Evolutionary conservation across 2,888 invertebrate genomes (phyloP).

Genomic region (Kryphioiulus occultus): DNA sequence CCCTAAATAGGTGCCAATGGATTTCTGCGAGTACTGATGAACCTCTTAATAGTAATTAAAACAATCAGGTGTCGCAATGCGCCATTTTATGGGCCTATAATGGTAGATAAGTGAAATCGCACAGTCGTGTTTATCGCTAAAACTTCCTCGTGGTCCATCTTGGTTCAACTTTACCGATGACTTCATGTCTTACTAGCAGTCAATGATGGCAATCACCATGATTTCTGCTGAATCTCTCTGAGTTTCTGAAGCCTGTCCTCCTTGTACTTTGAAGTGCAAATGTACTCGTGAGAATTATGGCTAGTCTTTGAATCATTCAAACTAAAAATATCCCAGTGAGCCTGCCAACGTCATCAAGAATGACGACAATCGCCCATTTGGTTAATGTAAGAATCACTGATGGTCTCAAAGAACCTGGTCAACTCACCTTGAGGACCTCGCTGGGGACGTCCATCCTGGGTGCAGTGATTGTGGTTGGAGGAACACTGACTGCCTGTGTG

Average conservation of each 20-base stretch:
- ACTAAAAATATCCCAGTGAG: no score
- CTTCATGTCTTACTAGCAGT: not conserved
- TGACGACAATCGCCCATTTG: no score
- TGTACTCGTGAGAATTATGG: no score
- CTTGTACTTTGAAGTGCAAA: no score
- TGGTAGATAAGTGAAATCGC: not conserved
- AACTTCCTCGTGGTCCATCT: not conserved
- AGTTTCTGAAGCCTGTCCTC: no score
- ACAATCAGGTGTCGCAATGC: not conserved
- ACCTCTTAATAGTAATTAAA: not conserved
- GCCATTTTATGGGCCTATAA: not conserved
- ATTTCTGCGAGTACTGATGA: not conserved
- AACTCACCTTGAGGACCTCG: constrained; percentile 43
- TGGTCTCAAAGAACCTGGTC: not conserved
- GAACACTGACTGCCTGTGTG: not conserved
- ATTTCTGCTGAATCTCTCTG: no score
- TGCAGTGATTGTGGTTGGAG: not conserved
- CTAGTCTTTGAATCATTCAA: no score
- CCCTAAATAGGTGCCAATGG: not conserved
- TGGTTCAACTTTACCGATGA: not conserved
- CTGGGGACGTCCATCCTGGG: constrained; percentile 46
- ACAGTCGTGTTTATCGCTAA: not conserved
- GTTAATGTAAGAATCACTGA: no score
- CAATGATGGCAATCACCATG: no score
- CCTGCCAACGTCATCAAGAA: no score